These are phyloP conservation scores for Homarus gammarus DNA, from an alignment of 2,888 invertebrate species.

Conservation along the genomic window DNA sequence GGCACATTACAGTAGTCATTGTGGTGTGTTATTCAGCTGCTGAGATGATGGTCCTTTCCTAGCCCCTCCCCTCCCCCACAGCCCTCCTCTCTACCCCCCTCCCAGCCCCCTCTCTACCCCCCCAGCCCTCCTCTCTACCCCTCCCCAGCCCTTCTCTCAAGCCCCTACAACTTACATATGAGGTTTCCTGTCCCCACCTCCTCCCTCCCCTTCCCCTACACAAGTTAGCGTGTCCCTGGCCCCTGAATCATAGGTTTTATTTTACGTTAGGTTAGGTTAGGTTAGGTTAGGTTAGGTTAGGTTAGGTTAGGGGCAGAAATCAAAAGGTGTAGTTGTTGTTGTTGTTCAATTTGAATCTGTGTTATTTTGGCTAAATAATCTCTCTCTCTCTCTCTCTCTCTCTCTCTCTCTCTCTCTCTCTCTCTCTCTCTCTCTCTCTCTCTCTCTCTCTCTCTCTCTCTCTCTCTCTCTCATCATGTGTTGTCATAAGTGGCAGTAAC, in stretches of 20 bases:
- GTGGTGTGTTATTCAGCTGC: background rate
- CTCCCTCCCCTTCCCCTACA: background rate
- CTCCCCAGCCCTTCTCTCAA: too few relatives aligned
- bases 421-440: slow-evolving; percentile 1
- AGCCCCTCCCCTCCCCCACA: background rate
- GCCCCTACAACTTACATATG: background rate
- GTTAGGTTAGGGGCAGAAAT: too few relatives aligned
- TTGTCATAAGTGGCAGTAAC: too few relatives aligned
- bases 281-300: too few relatives aligned
- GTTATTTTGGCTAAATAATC: too few relatives aligned
- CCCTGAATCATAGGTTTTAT: too few relatives aligned
- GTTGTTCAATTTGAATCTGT: too few relatives aligned
- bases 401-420: background rate
- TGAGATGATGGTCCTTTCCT: background rate
- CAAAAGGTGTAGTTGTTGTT: too few relatives aligned
- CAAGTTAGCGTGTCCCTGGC: too few relatives aligned
- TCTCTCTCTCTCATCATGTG: slow-evolving; percentile 20
- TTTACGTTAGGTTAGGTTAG: too few relatives aligned
- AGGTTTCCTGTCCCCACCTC: background rate
- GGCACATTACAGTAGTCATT: background rate
- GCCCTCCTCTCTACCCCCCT: too few relatives aligned
- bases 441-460: slow-evolving; percentile 5
- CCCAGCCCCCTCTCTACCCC: background rate
- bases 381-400: background rate
- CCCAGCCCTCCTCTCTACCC: too few relatives aligned